Evolutionary conservation across 2,888 invertebrate species (phyloP), one percentile per base, ranked within the genome.

Genomic region (Epinotia bilunana): DNA sequence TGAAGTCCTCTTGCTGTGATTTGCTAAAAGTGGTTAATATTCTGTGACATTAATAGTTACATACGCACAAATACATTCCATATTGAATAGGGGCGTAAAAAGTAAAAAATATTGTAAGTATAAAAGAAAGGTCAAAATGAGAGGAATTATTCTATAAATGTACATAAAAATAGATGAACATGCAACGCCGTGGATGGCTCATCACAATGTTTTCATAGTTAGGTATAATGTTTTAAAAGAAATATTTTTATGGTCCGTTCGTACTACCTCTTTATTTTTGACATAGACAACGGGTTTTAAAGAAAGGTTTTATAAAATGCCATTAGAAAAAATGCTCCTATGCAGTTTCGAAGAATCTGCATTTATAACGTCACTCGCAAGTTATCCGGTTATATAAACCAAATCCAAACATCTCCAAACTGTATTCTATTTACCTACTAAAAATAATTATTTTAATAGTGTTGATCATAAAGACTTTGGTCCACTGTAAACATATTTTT

Each of bases 81-180:
- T 85, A 82, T 85, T 80, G 84, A 43, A 84, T 92, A 92, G 88
- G 83, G 71, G 80, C 83, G 84, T 86, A 83, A 84, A 84, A 83
- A 81, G 61, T 77, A 77, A 80, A 86, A 82, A 83, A 86, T 86
- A 88, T 86, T 87, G 86, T 92, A 93, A 92, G 87, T 89, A 88
- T 88, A 87, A 88, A 87, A 82, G 88, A 92, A 92, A 93, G 93
- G 93, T 93, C 93, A 93, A 92, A 88, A 92, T 88, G 93, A 93
- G 93, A 94, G 93, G 92, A 93, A 93, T 89, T 93, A 92, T 91
- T 88, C 86, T 88, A 88, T 90, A 90, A 90, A 86, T 92, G 92
- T 93, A 93, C 80, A 93, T 92, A 93, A 88, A 82, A 82, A 89
- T 88, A 91, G 86, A 82, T 82, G 82, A 85, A 61, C 65, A 80